Conservation (phyloP, 2,888 invertebrate genomes). For the Schrankia costaestrigalis region DNA sequence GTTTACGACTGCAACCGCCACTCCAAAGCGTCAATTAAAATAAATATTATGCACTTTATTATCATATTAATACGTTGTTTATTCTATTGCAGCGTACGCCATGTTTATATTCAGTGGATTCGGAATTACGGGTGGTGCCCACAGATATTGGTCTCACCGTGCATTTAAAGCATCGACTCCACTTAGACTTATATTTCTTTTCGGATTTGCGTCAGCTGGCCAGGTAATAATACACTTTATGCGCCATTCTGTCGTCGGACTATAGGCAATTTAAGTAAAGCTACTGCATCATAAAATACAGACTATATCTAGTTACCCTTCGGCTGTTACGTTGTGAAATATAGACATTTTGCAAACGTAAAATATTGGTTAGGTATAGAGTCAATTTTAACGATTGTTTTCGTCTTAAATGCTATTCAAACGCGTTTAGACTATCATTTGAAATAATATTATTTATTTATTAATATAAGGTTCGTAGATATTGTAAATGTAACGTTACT, state of each 20-base stretch:
- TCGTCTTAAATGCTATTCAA: not conserved
- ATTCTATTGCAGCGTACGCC: too few species aligned
- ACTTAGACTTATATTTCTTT: too few species aligned
- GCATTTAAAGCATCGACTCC: too few species aligned
- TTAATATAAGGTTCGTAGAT: not conserved
- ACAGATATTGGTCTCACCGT: too few species aligned
- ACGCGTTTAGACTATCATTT: not conserved
- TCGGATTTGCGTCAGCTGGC: too few species aligned
- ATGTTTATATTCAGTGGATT: too few species aligned
- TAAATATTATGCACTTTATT: too few species aligned
- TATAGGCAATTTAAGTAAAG: slow-evolving; percentile 11
- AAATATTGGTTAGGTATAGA: slow-evolving; percentile 9
- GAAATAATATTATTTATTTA: too few species aligned
- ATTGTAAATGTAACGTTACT: not conserved
- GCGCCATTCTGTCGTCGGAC: slow-evolving; percentile 1
- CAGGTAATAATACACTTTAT: slow-evolving; percentile 8
- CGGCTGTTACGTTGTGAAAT: slow-evolving; percentile 13
- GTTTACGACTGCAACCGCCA: too few species aligned
- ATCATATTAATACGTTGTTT: too few species aligned
- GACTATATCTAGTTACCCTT: slow-evolving; percentile 12
- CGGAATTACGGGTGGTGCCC: too few species aligned
- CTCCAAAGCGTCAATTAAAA: too few species aligned
- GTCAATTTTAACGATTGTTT: slow-evolving; percentile 1
- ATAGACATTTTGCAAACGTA: slow-evolving; percentile 6
- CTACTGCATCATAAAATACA: slow-evolving; percentile 16